Conservation (phyloP, 2,888 invertebrate species). For the Plagiodera versicolora region DNA sequence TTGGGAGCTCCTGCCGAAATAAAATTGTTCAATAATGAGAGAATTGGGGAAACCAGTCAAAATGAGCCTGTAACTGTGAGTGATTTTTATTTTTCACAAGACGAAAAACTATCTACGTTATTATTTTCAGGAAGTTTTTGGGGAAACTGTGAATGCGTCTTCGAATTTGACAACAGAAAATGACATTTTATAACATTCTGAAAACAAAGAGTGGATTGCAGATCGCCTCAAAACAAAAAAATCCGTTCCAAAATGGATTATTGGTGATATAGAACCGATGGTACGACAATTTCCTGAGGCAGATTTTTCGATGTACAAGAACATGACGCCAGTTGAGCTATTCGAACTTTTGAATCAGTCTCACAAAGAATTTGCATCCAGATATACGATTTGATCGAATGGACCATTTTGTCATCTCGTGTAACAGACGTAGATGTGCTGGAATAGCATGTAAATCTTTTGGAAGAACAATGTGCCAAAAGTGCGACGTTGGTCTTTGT, state of each 20-base stretch:
- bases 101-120: too few species aligned
- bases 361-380: conserved; percentile 15
- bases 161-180: background rate
- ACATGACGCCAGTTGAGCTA: conserved; percentile 14
- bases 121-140: background rate
- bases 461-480: conserved; percentile 16
- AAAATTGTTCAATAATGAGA: conserved; percentile 17
- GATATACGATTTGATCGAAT: conserved; percentile 10
- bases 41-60: conserved; percentile 11
- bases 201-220: conserved; percentile 11
- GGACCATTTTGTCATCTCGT: conserved; percentile 16
- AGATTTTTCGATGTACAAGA: conserved; percentile 19
- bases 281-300: conserved; percentile 17
- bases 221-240: conserved; percentile 4
- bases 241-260: conserved; percentile 11
- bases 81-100: background rate
- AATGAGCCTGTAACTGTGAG: conserved; percentile 7
- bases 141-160: background rate
- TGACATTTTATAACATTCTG: background rate
- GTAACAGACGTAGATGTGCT: conserved; percentile 20
- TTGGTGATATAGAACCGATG: conserved; percentile 15
- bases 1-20: conserved; percentile 18
- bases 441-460: conserved; percentile 10
- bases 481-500: conserved; percentile 15
- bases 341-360: conserved; percentile 19